These are phyloP conservation scores for Clepsis dumicolana DNA, from an alignment of 2,888 invertebrate species.

Conservation along the genomic window DNA sequence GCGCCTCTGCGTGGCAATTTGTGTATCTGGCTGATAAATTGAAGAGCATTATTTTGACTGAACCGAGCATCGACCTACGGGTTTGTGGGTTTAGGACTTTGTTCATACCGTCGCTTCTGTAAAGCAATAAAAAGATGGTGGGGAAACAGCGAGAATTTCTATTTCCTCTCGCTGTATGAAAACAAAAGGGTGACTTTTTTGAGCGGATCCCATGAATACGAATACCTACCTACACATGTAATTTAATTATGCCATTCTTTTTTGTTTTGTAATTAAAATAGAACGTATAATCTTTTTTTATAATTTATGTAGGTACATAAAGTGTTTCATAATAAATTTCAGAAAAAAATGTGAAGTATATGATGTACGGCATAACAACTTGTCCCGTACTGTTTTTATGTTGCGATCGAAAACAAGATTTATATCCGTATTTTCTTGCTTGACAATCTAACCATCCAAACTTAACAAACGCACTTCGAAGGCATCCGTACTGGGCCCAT, in stretches of 20 bases:
- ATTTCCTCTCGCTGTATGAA: neutral
- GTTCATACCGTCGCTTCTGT: conserved; percentile 26
- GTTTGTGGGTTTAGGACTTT: conserved; percentile 36
- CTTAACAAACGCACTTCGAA: no score
- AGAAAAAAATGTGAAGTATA: no score
- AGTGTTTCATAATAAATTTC: no score
- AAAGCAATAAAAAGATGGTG: conserved; percentile 3
- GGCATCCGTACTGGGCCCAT: no score
- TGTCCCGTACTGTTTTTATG: neutral
- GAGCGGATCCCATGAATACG: neutral
- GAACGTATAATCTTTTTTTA: no score
- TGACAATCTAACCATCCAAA: no score
- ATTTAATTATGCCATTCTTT: neutral
- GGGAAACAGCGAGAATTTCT: conserved; percentile 4
- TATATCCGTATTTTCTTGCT: no score
- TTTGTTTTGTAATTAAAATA: no score
- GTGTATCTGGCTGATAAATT: conserved; percentile 39
- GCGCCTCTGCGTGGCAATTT: conserved; percentile 35
- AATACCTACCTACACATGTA: neutral
- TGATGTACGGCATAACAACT: no score
- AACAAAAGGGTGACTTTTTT: neutral
- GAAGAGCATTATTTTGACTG: conserved; percentile 39
- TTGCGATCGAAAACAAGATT: neutral
- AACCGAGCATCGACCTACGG: conserved; percentile 20
- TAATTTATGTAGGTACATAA: no score